phyloP scores from a whole-genome alignment of 2,888 invertebrate species.

The Magallana nippona region DNA sequence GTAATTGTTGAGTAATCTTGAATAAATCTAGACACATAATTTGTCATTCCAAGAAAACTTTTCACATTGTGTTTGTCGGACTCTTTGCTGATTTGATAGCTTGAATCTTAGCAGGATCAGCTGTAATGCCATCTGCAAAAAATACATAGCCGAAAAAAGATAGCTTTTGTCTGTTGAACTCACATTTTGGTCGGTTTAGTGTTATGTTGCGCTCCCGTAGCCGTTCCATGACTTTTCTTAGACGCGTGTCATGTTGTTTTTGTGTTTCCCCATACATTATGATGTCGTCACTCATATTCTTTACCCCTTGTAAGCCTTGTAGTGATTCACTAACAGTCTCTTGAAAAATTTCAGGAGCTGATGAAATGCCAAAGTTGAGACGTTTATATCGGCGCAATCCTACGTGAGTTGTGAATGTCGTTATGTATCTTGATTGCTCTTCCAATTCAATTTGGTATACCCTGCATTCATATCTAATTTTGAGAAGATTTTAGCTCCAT shows the following conservation, averaged over 20 bases:
- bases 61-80: too few relatives aligned
- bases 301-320: conserved; percentile 27
- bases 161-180: too few relatives aligned
- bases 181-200: too few relatives aligned
- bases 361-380: conserved; percentile 40
- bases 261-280: conserved; percentile 45
- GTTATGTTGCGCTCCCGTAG: conserved; percentile 48
- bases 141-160: too few relatives aligned
- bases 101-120: too few relatives aligned
- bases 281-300: conserved; percentile 32
- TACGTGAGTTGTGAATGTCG: too few relatives aligned
- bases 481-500: conserved; percentile 57
- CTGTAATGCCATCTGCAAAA: too few relatives aligned
- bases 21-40: too few relatives aligned
- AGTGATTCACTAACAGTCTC: conserved; percentile 16
- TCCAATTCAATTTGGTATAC: conserved; percentile 62
- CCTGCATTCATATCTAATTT: conserved; percentile 58
- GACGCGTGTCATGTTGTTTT: conserved; percentile 70
- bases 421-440: conserved; percentile 55
- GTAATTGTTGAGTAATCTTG: too few relatives aligned
- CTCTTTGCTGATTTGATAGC: too few relatives aligned
- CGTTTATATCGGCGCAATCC: conserved; percentile 44
- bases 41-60: too few relatives aligned
- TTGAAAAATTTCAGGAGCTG: conserved; percentile 45
- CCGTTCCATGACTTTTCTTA: conserved; percentile 61